These are phyloP conservation scores for Leiothrix lutea DNA, from an alignment of 2,113 vertebrate species.

Conservation along the genomic window DNA sequence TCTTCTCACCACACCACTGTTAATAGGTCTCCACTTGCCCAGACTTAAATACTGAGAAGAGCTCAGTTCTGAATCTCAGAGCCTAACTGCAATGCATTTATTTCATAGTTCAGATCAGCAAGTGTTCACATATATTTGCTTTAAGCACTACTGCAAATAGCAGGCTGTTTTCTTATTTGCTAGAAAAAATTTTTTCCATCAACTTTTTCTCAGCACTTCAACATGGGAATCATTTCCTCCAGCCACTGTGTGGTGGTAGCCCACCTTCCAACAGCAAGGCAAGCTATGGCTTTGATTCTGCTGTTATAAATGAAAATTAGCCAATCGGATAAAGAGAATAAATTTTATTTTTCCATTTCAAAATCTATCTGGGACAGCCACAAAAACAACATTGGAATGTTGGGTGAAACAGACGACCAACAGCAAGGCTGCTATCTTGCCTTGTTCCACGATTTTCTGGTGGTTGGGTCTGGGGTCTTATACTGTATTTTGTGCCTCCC, in stretches of 20 bases:
- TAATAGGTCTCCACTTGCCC: neutral
- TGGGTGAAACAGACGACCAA: no score
- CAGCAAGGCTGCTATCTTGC: no score
- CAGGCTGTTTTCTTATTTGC: neutral
- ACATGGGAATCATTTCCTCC: neutral
- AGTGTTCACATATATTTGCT: neutral
- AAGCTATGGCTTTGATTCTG: neutral
- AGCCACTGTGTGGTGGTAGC: neutral
- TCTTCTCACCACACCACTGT: neutral
- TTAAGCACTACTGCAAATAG: neutral
- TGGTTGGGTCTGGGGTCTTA: no score
- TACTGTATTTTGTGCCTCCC: no score
- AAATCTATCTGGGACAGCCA: no score
- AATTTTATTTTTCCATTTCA: no score
- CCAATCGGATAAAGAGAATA: no score
- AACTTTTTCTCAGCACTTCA: neutral
- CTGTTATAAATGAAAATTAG: no score
- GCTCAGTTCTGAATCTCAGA: neutral
- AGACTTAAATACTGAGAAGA: neutral
- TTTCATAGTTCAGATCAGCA: neutral
- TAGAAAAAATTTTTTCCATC: neutral
- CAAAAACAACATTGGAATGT: no score
- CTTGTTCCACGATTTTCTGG: no score
- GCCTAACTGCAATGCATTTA: neutral
- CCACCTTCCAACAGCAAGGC: neutral